Base-by-base conservation (phyloP, 2,797 vertebrate species). In the Varecia variegata region DNA sequence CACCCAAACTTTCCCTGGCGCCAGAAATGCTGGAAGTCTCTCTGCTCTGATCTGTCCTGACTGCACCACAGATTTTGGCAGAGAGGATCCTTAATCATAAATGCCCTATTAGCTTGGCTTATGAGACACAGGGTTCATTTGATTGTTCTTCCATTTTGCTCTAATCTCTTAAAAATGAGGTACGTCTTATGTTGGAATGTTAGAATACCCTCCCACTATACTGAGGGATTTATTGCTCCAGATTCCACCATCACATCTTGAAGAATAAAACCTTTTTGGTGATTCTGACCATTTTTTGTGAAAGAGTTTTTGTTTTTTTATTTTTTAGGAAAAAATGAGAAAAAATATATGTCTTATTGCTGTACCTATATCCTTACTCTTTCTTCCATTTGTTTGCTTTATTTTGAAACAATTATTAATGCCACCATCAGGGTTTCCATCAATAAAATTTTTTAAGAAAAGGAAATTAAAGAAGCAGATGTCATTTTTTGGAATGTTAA, bases 391-490 rank as follows among this genome's bases (percentile, higher is more conserved):
- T 93, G 14, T 83, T 58, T 73, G 17, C 7, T 68, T 88, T 77
- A 13, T 73, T 93, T 71, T 52, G 18, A 92, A 71, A 54, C 60
- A 83, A 85, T 85, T 89, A 43, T 80, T 60, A 95, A 45, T 91
- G 10, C 3, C 52, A 12, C 13, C 43, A 62, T 56, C 10, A 91
- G 45, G 0, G 0, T 54, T 93, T 60, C 18, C 4, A 18, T 56
- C 5, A 89, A 43, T 21, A 54, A 71, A 54, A 81, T 71, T 86
- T 89, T 32, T 62, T 21, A 8, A 68, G 38, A 7, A 90, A 87
- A 40, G 10, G 18, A 45, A 32, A 71, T 54, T 54, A 40, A 89
- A 83, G 21, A 32, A 58, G 0, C 12, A 65, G 15, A 62, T 88
- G 30, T 2, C 17, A 14, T 2, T 15, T 93, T 86, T 52, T 35